phyloP scores from a whole-genome alignment of 2,888 invertebrate species.

The Strigamia crassipes region DNA sequence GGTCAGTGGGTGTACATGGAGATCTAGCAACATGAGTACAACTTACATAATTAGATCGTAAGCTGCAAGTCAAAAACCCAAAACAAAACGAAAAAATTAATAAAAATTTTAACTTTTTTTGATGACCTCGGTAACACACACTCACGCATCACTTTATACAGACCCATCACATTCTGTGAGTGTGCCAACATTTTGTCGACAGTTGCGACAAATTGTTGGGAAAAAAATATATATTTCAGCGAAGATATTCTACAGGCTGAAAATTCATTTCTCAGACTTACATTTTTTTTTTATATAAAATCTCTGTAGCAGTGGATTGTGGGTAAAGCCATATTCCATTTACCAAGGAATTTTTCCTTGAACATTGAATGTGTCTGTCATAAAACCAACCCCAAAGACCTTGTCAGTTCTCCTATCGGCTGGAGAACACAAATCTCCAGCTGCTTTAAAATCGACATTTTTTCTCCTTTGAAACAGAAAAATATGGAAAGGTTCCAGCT shows the following conservation, averaged over 20 bases:
- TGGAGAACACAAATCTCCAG: constrained; percentile 15
- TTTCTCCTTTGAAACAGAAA: constrained; percentile 4
- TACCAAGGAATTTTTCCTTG: constrained; percentile 8
- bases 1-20: too few species aligned
- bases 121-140: neutral
- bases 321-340: constrained; percentile 21
- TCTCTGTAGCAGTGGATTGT: constrained; percentile 10
- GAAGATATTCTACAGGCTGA: constrained; percentile 3
- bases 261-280: neutral
- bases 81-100: neutral
- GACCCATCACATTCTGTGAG: neutral
- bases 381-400: constrained; percentile 21
- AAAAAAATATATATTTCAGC: neutral
- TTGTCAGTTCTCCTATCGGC: constrained; percentile 16
- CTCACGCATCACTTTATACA: neutral
- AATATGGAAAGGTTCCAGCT: constrained; percentile 16
- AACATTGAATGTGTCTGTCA: constrained; percentile 21
- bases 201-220: neutral
- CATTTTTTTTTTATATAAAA: constrained; percentile 1
- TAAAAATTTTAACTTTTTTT: neutral
- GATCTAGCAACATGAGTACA: too few species aligned
- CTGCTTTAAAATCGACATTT: constrained; percentile 16
- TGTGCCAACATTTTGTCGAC: neutral
- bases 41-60: too few species aligned
- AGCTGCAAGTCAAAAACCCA: neutral